Base-by-base conservation (phyloP, 2,113 vertebrate species). In the Hippocampus barbouri region DNA sequence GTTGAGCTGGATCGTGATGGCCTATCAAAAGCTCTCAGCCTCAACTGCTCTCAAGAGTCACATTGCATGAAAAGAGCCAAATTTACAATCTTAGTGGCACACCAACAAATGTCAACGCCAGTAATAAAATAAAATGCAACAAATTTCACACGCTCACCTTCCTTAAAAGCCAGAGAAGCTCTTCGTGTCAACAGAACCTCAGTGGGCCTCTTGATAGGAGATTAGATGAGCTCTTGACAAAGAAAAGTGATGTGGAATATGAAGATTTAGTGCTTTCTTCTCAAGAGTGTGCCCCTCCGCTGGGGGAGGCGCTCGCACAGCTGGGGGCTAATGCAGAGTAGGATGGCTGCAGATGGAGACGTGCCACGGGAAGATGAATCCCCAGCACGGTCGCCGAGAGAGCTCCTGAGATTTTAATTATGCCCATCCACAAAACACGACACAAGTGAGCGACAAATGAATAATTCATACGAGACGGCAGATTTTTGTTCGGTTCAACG, bases 361-460 rank as follows among this genome's bases (percentile, higher is more conserved):
- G 85, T 94, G 92, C 88, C 88, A 89, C 78, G 82, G 84, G 85
- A 83, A 92, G 91, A 94, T 92, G 93, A 90, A 94, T 94, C 81
- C 84, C 73, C 90, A 89, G 88, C 88, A 83, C 89, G 92, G 87
- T 79, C 77, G 88, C 27, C 6, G 14, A 34, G 79, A 70, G 82
- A 76, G 89, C 89, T 90, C 85, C 79, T 74, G 83, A 81, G 90
- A 89, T 82, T 93, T 86, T 78, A 77, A 87, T 82, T 81, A 86
- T 74, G 68, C 76, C 80, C 61, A 67, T 66, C 63, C 34, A 43
- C 63, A 47, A 45, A 25, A 41, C 63, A 15, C 21, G 40, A 45
- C 62, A 45, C 63, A 43, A 47, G 27, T 75, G 74, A 76, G 54
- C 65, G 80, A 74, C 41, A 66, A 74, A 84, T 83, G 79, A 84